Evolutionary conservation across 2,888 invertebrate species (phyloP).

Genomic region (Sminthurides aquaticus): DNA sequence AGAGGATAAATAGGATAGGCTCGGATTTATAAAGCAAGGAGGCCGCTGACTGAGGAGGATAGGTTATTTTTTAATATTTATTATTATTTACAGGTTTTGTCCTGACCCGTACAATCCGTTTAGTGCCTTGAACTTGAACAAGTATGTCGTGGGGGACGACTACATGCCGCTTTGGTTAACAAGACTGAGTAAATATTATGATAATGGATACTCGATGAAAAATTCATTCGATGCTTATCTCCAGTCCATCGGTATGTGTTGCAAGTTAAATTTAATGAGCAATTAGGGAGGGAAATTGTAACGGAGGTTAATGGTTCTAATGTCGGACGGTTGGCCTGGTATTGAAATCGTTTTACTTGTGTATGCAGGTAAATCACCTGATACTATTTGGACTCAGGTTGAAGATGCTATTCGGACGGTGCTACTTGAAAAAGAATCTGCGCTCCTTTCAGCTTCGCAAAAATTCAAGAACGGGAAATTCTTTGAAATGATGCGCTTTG

Average conservation of each 20-base stretch:
- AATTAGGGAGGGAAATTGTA: no score
- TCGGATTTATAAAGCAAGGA: no score
- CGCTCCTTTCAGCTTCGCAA: constrained; percentile 55
- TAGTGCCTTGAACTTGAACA: constrained; percentile 66
- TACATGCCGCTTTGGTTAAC: constrained; percentile 92
- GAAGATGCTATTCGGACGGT: constrained; percentile 67
- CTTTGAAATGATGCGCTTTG: constrained; percentile 92
- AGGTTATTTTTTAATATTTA: no score
- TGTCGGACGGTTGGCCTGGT: neutral
- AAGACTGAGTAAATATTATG: constrained; percentile 63
- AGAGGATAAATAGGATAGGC: no score
- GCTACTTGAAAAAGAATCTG: constrained; percentile 55
- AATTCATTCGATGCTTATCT: constrained; percentile 63
- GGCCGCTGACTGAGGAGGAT: no score
- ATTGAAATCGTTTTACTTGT: no score
- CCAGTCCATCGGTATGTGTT: constrained; percentile 9
- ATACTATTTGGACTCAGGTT: constrained; percentile 69
- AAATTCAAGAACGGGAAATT: constrained; percentile 53
- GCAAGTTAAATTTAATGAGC: no score
- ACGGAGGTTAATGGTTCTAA: neutral
- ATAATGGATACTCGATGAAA: constrained; percentile 71
- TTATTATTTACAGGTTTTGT: constrained; percentile 77
- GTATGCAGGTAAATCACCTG: constrained; percentile 60
- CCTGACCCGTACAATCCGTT: constrained; percentile 84
- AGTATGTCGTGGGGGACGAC: constrained; percentile 90